phyloP scores from a whole-genome alignment of 2,113 vertebrate species.

The Chauna torquata region DNA sequence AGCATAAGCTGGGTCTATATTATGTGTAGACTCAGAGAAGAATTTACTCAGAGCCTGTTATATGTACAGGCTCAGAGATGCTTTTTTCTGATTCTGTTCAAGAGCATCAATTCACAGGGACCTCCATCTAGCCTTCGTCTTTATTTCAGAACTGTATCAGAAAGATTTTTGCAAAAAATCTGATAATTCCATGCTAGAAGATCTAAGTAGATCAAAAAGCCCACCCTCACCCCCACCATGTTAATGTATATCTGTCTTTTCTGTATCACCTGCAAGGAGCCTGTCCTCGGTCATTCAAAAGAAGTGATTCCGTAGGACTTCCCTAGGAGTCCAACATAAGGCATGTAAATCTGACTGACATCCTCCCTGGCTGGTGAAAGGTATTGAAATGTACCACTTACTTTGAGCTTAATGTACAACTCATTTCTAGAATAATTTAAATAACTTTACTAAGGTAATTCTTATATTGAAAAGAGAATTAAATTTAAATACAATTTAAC shows the following conservation, averaged over 20 bases:
- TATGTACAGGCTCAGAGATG: neutral
- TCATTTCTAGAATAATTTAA: neutral
- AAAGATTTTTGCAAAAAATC: neutral
- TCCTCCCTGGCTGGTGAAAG: neutral
- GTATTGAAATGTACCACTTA: neutral
- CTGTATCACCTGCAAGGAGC: neutral
- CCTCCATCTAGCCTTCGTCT: neutral
- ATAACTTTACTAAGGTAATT: neutral
- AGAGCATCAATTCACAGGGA: neutral
- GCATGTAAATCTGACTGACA: neutral
- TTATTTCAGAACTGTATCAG: neutral
- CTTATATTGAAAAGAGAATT: neutral
- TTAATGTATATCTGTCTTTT: neutral
- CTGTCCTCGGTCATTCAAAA: too few relatives aligned
- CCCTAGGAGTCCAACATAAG: neutral
- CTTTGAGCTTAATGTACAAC: neutral
- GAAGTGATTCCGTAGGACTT: too few relatives aligned
- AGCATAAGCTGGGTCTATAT: neutral
- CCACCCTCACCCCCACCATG: accelerated
- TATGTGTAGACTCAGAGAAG: neutral
- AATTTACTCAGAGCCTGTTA: neutral
- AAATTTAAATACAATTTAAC: neutral
- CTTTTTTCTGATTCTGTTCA: neutral
- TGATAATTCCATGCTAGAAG: neutral
- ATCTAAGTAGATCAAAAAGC: neutral